phyloP scores from a whole-genome alignment of 1,140 invertebrate species.

The Papilio xuthus region DNA sequence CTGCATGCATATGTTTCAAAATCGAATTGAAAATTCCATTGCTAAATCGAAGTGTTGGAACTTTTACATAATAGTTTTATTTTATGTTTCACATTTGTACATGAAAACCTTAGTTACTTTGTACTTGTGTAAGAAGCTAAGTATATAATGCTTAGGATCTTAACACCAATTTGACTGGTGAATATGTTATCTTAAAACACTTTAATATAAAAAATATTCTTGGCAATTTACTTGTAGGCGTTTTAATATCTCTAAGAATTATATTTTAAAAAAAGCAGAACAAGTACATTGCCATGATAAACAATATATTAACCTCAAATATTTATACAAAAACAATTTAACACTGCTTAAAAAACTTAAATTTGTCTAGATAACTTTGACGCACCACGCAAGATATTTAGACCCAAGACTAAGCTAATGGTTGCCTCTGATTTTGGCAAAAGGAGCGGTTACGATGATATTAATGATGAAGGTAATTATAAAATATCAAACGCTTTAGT shows the following conservation, averaged over 20 bases:
- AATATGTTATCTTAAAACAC: not conserved
- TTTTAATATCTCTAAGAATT: not conserved
- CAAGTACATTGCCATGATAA: not conserved
- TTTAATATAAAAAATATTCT: not conserved
- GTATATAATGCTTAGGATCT: not conserved
- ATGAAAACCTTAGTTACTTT: not conserved
- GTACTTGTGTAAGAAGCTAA: not conserved
- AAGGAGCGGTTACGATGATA: conserved; percentile 64
- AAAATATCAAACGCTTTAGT: conserved; percentile 23
- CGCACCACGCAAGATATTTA: conserved; percentile 56
- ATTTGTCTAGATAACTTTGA: conserved; percentile 51
- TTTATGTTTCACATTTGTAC: not conserved
- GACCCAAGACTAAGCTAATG: conserved; percentile 61
- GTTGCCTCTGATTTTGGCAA: conserved; percentile 67
- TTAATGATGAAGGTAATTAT: conserved; percentile 68
- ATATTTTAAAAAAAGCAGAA: not conserved
- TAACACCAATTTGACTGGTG: conserved; percentile 39
- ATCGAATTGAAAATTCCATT: conserved; percentile 8
- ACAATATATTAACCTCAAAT: not conserved
- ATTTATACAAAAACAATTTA: conserved; percentile 8
- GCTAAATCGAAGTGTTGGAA: conserved; percentile 4
- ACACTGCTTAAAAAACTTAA: conserved; percentile 29
- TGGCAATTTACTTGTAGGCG: not conserved
- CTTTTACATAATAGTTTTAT: conserved; percentile 7
- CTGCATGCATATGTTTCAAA: not conserved